Conservation (phyloP, 2,797 vertebrate genomes). For the Masticophis lateralis region DNA sequence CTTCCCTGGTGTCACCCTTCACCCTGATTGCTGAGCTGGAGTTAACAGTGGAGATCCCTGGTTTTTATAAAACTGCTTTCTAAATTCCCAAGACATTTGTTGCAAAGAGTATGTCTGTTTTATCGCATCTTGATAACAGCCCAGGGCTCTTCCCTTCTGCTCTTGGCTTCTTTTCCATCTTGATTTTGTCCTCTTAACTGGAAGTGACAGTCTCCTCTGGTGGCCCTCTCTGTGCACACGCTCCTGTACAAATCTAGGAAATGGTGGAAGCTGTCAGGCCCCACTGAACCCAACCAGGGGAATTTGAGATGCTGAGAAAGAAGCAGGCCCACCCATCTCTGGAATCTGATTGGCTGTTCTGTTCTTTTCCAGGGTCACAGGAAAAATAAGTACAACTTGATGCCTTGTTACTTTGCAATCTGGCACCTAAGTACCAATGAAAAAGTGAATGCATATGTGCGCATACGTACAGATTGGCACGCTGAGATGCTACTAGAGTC, state of each 20-base stretch:
- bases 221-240: not conserved
- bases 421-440: not conserved
- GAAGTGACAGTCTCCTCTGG: constrained; percentile 15
- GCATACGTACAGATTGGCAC: not conserved
- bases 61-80: not conserved
- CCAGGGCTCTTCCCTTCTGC: not conserved
- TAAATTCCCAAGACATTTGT: fast-evolving
- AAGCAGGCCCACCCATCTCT: not conserved
- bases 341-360: constrained; percentile 12
- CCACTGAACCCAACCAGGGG: not conserved
- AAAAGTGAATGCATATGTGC: not conserved
- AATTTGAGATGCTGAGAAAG: not conserved
- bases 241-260: constrained; percentile 1
- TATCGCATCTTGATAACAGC: not conserved
- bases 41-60: not conserved
- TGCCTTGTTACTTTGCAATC: constrained; percentile 2
- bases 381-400: not conserved
- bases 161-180: not conserved
- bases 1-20: constrained; percentile 36
- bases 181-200: fast-evolving
- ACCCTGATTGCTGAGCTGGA: fast-evolving
- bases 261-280: constrained; percentile 1
- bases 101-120: not conserved
- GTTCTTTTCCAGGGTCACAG: not conserved
- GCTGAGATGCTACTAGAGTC: not conserved